These are phyloP conservation scores for Oryzias sinensis DNA, from an alignment of 2,797 vertebrate species.

Conservation along the genomic window DNA sequence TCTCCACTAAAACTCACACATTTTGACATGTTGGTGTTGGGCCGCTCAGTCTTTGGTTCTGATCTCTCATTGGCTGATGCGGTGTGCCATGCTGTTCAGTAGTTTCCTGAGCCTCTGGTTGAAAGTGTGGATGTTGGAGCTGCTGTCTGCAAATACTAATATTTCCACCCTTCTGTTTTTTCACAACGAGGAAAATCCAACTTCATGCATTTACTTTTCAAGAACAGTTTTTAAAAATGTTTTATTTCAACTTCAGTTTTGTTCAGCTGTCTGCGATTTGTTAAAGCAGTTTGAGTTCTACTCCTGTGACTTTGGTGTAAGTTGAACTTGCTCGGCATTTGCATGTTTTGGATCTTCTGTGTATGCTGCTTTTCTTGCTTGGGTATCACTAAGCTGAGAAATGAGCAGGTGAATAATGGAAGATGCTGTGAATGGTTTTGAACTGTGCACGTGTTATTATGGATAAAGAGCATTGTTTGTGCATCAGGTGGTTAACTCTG, in stretches of 20 bases:
- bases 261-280: slow-evolving; percentile 46
- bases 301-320: slow-evolving; percentile 39
- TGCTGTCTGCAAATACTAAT: slow-evolving; percentile 67
- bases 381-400: slow-evolving; percentile 26
- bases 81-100: slow-evolving; percentile 99
- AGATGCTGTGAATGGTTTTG: neutral
- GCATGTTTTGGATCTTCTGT: slow-evolving; percentile 52
- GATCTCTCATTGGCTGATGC: slow-evolving; percentile 82
- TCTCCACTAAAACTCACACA: slow-evolving; percentile 37
- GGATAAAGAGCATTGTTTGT: slow-evolving; percentile 77
- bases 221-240: slow-evolving; percentile 27
- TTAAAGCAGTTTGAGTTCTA: slow-evolving; percentile 49
- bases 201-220: slow-evolving; percentile 64
- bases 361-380: slow-evolving; percentile 24
- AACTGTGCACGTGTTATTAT: slow-evolving; percentile 22
- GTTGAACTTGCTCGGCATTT: slow-evolving; percentile 46
- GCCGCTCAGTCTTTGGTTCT: slow-evolving; percentile 50
- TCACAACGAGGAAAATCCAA: slow-evolving; percentile 50
- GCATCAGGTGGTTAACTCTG: slow-evolving; percentile 94
- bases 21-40: slow-evolving; percentile 44
- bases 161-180: slow-evolving; percentile 56
- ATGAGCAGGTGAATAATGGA: slow-evolving; percentile 6
- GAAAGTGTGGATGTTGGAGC: slow-evolving; percentile 55
- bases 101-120: slow-evolving; percentile 65
- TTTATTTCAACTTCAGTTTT: slow-evolving; percentile 43